phyloP scores from a whole-genome alignment of 2,113 vertebrate genomes.

The Neotragus pygmaeus region DNA sequence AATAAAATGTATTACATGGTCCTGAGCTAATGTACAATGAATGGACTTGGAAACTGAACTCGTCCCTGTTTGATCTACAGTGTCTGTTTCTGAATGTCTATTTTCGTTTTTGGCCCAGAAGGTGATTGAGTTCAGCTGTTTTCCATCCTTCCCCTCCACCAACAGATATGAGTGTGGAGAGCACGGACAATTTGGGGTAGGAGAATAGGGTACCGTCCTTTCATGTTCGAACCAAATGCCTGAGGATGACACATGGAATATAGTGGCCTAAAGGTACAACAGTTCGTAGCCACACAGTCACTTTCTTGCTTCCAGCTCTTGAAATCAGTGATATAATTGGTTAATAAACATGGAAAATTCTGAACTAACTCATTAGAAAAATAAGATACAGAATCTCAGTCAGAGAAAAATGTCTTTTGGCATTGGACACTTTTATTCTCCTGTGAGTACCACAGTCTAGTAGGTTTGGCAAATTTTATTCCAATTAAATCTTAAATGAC shows the following conservation, averaged over 20 bases:
- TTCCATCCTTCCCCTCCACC: not conserved
- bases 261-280: too few relatives aligned
- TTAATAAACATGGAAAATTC: not conserved
- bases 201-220: not conserved
- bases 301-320: not conserved
- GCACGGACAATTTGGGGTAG: not conserved
- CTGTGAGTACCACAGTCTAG: not conserved
- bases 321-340: not conserved
- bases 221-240: not conserved
- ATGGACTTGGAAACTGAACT: not conserved
- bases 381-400: not conserved
- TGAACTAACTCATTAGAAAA: not conserved
- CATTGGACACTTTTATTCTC: not conserved
- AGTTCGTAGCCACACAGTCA: not conserved
- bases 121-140: not conserved
- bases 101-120: not conserved
- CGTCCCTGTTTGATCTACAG: not conserved
- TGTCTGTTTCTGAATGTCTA: not conserved
- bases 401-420: slow-evolving; percentile 4
- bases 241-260: accelerated
- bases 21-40: not conserved
- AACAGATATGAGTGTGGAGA: not conserved
- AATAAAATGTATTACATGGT: not conserved
- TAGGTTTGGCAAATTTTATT: not conserved
- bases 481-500: slow-evolving; percentile 4